Evolutionary conservation across 1,140 invertebrate species (phyloP).

Genomic region (Drosophila setifemur): DNA sequence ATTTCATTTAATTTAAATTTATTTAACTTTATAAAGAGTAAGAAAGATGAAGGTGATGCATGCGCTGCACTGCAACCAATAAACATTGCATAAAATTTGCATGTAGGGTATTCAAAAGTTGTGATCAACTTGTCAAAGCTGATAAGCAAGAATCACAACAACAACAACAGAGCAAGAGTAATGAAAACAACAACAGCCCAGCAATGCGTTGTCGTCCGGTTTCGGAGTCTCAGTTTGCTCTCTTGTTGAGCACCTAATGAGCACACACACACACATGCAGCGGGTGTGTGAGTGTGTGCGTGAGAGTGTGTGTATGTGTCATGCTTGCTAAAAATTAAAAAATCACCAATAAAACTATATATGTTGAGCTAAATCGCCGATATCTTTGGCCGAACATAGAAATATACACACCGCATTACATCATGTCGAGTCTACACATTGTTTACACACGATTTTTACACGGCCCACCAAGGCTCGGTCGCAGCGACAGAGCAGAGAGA

Average conservation of each 20-base stretch:
- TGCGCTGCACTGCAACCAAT: too few relatives aligned
- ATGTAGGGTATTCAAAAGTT: constrained; percentile 11
- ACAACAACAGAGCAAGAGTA: constrained; percentile 2
- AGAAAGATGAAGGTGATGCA: too few relatives aligned
- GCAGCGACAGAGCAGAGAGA: too few relatives aligned
- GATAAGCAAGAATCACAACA: constrained; percentile 30
- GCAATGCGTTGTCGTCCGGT: constrained; percentile 56
- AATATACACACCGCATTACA: constrained; percentile 20
- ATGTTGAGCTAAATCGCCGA: too few relatives aligned
- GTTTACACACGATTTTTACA: constrained; percentile 23
- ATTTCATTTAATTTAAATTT: too few relatives aligned
- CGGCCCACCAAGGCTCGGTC: too few relatives aligned
- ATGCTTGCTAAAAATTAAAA: constrained; percentile 26
- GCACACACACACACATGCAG: not conserved
- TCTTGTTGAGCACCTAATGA: constrained; percentile 9
- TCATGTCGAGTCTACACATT: constrained; percentile 6
- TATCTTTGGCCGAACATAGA: not conserved
- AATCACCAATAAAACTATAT: too few relatives aligned
- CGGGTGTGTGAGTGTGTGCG: too few relatives aligned
- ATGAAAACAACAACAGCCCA: constrained; percentile 4
- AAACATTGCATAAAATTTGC: not conserved
- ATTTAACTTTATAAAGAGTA: too few relatives aligned
- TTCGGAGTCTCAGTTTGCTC: constrained; percentile 27
- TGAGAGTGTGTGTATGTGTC: too few relatives aligned
- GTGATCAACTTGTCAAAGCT: constrained; percentile 1